phyloP scores from a whole-genome alignment of 2,797 vertebrate genomes.

The Pipistrellus pygmaeus region DNA sequence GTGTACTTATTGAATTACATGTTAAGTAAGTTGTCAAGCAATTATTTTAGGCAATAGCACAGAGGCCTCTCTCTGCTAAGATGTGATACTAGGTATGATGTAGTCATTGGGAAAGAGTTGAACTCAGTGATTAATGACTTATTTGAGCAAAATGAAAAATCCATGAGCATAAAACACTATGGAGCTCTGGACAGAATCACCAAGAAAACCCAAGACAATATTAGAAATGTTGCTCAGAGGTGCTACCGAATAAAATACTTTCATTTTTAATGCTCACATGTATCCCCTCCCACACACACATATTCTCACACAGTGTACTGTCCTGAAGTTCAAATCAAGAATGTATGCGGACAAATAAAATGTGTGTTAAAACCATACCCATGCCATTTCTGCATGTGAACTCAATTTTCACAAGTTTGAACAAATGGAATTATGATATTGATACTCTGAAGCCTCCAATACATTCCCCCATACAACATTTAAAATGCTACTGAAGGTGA shows the following conservation, averaged over 20 bases:
- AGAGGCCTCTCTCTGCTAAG: constrained; percentile 37
- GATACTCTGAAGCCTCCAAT: not conserved
- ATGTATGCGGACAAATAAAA: not conserved
- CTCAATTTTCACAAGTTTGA: not conserved
- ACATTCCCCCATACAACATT: not conserved
- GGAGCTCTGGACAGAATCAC: not conserved
- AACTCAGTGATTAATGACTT: constrained; percentile 75
- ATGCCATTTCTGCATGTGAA: not conserved
- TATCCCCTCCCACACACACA: not conserved
- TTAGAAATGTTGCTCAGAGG: not conserved
- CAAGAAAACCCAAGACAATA: constrained; percentile 26
- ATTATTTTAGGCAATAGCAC: constrained; percentile 53
- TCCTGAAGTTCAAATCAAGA: not conserved
- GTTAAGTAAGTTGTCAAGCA: constrained; percentile 69
- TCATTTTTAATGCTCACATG: not conserved
- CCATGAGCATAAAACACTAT: constrained; percentile 49
- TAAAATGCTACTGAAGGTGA: not conserved
- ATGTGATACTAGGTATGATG: constrained; percentile 54
- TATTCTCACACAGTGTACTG: not conserved
- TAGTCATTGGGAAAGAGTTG: constrained; percentile 45
- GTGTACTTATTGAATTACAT: constrained; percentile 69
- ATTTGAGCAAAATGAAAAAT: constrained; percentile 80
- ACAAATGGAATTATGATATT: not conserved
- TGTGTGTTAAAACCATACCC: not conserved
- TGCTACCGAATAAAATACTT: constrained; percentile 39